Percentiles rank a stretch among this genome's conserved stretches.
Evolutionary conservation across 2,797 vertebrate genomes (phyloP).

Genomic region (Syngnathus acus): DNA sequence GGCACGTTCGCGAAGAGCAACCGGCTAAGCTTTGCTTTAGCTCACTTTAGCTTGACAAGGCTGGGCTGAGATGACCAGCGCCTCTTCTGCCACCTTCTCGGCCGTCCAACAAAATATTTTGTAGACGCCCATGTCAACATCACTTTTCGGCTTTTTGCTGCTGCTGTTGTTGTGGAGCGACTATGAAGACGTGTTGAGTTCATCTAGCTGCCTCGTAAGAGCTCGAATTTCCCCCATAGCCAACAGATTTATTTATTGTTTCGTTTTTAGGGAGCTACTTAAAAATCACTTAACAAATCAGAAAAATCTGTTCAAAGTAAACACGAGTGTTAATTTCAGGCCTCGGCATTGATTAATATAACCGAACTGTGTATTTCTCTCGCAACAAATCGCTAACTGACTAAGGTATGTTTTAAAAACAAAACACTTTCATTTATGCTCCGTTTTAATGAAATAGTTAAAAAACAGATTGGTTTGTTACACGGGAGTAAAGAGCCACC

Average conservation of each 20-base stretch:
- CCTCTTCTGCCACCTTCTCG: background rate
- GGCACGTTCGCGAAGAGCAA: constrained; percentile 6
- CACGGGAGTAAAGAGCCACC: no score
- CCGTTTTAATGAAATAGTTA: no score
- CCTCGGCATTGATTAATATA: background rate
- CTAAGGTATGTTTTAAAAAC: no score
- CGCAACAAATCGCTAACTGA: no score
- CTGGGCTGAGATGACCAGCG: constrained; percentile 32
- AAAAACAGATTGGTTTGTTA: no score
- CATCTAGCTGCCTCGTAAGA: constrained; percentile 34
- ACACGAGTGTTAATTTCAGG: background rate
- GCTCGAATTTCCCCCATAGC: background rate
- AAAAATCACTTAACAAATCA: background rate
- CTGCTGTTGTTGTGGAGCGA: background rate
- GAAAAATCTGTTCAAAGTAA: background rate
- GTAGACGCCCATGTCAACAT: background rate
- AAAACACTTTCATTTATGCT: no score
- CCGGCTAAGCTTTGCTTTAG: constrained; percentile 4
- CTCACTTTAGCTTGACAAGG: background rate
- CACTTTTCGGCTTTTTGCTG: background rate
- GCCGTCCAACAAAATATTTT: background rate
- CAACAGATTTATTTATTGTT: background rate
- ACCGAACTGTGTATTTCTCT: no score
- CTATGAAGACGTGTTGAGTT: constrained; percentile 10
- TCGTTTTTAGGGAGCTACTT: constrained; percentile 7